Conservation (phyloP, 2,797 vertebrate species). For the Dicrostonyx torquatus region DNA sequence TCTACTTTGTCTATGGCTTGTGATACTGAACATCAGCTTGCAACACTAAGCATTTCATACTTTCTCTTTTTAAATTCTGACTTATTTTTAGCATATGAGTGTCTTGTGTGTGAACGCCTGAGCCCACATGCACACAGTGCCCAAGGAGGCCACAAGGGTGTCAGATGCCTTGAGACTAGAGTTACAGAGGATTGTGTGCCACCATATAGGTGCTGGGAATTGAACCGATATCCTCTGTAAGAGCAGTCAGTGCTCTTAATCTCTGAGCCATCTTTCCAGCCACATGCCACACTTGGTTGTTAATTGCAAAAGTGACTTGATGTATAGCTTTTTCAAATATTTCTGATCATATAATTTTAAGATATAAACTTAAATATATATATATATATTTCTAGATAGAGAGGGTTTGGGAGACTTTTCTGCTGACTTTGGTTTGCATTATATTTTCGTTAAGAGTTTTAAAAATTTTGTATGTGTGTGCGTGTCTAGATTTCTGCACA, state of each 20-base stretch:
- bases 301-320: neutral
- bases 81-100: neutral
- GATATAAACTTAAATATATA: neutral
- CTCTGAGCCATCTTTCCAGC: neutral
- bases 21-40: neutral
- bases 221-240: neutral
- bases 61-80: neutral
- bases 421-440: neutral
- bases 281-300: neutral
- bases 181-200: neutral
- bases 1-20: neutral
- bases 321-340: slow-evolving; percentile 30
- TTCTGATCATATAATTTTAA: slow-evolving; percentile 45
- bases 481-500: neutral
- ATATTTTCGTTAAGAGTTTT: neutral
- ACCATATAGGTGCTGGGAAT: neutral
- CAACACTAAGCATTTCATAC: neutral
- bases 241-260: neutral
- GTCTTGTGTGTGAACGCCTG: neutral
- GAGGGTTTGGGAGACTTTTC: neutral
- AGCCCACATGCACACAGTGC: neutral
- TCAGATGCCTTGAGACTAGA: neutral
- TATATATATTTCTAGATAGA: neutral
- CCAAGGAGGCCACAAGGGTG: neutral
- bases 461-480: neutral